Evolutionary conservation across 2,113 vertebrate species (phyloP).

Genomic region (Grantiella picta): DNA sequence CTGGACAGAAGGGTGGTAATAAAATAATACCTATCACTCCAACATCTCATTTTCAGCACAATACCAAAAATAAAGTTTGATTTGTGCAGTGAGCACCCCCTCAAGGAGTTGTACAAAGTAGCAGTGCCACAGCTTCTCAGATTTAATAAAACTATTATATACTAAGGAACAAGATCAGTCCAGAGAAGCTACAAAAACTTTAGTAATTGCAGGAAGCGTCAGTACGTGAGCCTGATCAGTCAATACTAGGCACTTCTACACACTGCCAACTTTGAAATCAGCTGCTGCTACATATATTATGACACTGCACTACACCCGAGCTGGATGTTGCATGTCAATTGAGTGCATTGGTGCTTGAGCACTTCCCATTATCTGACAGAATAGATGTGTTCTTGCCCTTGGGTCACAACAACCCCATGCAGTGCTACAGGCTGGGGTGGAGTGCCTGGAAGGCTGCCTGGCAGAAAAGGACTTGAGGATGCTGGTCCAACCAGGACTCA

Average conservation of each 20-base stretch:
- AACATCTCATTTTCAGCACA: not conserved
- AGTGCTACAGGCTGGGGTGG: not conserved
- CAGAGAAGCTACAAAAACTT: not conserved
- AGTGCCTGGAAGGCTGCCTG: not conserved
- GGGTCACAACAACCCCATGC: not conserved
- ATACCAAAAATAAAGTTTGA: not conserved
- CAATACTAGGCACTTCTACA: not conserved
- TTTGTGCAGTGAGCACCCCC: not conserved
- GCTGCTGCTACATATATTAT: not conserved
- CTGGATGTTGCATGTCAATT: not conserved
- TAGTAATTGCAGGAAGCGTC: not conserved
- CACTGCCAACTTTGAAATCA: not conserved
- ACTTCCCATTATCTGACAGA: not conserved
- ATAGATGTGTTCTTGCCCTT: not conserved
- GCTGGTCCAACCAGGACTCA: not conserved
- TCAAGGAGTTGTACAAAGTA: not conserved
- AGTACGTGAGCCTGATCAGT: not conserved
- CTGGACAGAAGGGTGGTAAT: not conserved
- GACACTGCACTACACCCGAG: not conserved
- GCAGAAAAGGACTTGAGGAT: not conserved
- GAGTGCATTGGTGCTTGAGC: not conserved
- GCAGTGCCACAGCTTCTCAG: not conserved
- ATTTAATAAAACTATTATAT: not conserved
- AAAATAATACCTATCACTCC: not conserved
- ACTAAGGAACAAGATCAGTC: fast-evolving